Conservation (phyloP, 2,113 vertebrate genomes). For the Saccopteryx bilineata region DNA sequence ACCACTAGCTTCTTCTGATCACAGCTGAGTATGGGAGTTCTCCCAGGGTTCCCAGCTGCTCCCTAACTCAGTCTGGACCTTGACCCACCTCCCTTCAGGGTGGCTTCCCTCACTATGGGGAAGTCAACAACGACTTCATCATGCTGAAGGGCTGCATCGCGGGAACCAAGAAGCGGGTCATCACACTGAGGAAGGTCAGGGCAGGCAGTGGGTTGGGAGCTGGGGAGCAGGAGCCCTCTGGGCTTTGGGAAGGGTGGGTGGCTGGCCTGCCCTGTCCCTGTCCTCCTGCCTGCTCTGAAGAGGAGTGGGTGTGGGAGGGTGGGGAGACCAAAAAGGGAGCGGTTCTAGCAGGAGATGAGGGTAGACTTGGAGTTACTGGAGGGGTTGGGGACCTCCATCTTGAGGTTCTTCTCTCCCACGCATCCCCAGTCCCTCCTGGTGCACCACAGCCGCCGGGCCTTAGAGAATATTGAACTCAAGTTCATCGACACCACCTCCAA, state of each 20-base stretch:
- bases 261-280: not conserved
- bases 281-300: not conserved
- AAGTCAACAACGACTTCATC: slow-evolving; percentile 91
- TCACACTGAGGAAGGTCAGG: slow-evolving; percentile 92
- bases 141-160: slow-evolving; percentile 92
- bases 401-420: not conserved
- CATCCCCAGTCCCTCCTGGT: slow-evolving; percentile 89
- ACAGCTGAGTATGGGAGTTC: not conserved
- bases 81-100: slow-evolving; percentile 84
- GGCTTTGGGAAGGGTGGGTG: not conserved
- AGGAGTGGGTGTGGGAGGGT: not conserved
- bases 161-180: slow-evolving; percentile 90
- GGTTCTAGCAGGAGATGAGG: not conserved
- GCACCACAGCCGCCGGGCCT: slow-evolving; percentile 85
- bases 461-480: slow-evolving; percentile 90
- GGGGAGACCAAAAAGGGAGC: not conserved
- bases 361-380: not conserved
- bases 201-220: not conserved
- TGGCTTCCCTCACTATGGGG: slow-evolving; percentile 91
- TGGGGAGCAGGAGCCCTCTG: fast-evolving
- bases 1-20: not conserved
- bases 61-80: not conserved
- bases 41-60: not conserved
- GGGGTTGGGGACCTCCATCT: not conserved
- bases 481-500: slow-evolving; percentile 94